Conservation (phyloP, 1,140 invertebrate genomes). For the Bombus affinis region DNA sequence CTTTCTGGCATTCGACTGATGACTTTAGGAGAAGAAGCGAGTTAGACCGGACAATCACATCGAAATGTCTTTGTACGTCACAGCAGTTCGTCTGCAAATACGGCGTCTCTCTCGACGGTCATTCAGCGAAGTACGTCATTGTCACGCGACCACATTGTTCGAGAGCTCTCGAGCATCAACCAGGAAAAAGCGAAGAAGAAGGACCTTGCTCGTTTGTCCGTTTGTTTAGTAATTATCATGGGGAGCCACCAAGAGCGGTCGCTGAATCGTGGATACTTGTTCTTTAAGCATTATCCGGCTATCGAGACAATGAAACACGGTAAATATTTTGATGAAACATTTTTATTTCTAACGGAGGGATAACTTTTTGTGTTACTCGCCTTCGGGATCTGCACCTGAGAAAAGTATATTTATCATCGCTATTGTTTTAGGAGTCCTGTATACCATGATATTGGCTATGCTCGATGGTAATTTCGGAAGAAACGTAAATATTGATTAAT, state of each 20-base stretch:
- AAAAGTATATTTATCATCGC: not conserved
- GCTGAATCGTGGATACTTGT: constrained; percentile 24
- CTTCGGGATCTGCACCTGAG: not conserved
- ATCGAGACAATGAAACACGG: constrained; percentile 16
- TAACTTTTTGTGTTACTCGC: not conserved
- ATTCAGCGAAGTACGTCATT: constrained; percentile 54
- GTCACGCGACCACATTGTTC: constrained; percentile 51
- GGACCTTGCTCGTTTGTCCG: constrained; percentile 41
- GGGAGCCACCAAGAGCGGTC: not conserved
- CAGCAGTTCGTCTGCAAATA: constrained; percentile 46
- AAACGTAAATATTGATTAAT: no score
- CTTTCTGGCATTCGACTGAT: not conserved
- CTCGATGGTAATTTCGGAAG: no score
- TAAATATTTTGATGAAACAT: constrained; percentile 2
- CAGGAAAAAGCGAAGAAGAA: constrained; percentile 26
- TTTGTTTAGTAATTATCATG: constrained; percentile 51
- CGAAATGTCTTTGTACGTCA: constrained; percentile 33
- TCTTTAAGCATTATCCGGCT: constrained; percentile 9
- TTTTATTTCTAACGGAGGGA: not conserved
- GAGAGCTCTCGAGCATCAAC: not conserved
- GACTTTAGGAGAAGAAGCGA: constrained; percentile 5
- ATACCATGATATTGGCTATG: not conserved
- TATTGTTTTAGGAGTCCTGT: not conserved
- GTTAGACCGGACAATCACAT: constrained; percentile 27
- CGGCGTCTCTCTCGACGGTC: constrained; percentile 29